Percentiles rank a stretch among this genome's conserved stretches.
These are phyloP conservation scores for Suricata suricatta DNA, from an alignment of 2,113 vertebrate genomes.

Conservation along the genomic window DNA sequence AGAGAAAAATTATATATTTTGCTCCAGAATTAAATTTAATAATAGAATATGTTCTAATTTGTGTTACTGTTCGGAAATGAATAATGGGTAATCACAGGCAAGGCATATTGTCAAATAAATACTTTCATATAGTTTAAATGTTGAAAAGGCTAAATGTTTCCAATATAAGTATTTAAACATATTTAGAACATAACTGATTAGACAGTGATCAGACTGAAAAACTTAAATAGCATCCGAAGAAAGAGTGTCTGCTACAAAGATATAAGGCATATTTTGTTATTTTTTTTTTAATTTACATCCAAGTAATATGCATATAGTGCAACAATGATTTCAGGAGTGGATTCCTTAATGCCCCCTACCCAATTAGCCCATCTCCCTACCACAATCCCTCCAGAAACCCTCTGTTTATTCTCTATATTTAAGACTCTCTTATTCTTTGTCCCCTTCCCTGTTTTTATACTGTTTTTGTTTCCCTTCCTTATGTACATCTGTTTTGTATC, in stretches of 20 bases:
- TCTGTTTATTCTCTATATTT: no score
- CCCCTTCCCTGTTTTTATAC: no score
- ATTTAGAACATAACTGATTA: neutral
- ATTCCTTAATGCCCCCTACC: no score
- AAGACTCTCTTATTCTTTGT: no score
- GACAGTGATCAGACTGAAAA: neutral
- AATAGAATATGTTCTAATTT: neutral
- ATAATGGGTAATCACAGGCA: neutral
- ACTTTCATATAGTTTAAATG: neutral
- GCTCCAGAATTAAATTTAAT: constrained; percentile 31
- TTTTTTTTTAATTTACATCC: no score
- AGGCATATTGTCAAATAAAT: neutral
- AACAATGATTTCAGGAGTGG: no score
- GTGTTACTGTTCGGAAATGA: neutral
- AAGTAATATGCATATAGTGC: no score
- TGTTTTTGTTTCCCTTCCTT: no score
- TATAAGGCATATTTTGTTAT: neutral
- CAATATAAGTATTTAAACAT: neutral
- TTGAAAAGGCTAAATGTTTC: constrained; percentile 23
- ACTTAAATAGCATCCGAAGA: neutral
- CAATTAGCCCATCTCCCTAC: no score
- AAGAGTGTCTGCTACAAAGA: neutral
- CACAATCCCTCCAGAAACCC: no score
- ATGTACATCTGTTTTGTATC: no score
- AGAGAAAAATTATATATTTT: neutral